Conservation (phyloP, 2,797 vertebrate genomes). For the Pristis pectinata region DNA sequence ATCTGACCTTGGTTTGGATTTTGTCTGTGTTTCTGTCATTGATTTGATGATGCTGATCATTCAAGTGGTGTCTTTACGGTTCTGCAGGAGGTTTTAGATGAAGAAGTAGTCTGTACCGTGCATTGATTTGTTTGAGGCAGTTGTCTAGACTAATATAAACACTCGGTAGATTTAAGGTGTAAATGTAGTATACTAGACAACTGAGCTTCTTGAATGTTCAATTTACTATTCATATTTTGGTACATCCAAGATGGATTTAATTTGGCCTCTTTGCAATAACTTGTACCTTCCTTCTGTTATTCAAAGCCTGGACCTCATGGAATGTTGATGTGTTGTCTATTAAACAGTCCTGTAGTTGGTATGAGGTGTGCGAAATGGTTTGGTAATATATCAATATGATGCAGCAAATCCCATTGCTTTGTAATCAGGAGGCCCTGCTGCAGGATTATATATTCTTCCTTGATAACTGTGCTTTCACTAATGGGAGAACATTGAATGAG, state of each 20-base stretch:
- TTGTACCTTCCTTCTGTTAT: not conserved
- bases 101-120: not conserved
- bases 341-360: not conserved
- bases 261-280: not conserved
- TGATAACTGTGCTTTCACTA: not conserved
- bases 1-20: no score
- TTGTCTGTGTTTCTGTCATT: no score
- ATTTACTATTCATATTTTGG: not conserved
- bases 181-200: not conserved
- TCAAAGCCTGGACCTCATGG: not conserved
- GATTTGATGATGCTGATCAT: no score
- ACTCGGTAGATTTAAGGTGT: not conserved
- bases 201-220: not conserved
- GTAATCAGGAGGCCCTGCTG: not conserved
- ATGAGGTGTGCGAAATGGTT: not conserved
- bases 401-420: not conserved
- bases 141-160: not conserved
- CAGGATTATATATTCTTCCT: not conserved
- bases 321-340: not conserved
- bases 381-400: not conserved
- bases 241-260: not conserved
- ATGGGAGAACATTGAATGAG: no score
- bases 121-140: not conserved
- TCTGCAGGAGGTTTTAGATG: not conserved
- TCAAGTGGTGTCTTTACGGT: not conserved